A percentile compares a stretch with the other conserved stretches of the same genome.
Conservation (phyloP, 2,113 vertebrate species). For the Carlito syrichta region DNA sequence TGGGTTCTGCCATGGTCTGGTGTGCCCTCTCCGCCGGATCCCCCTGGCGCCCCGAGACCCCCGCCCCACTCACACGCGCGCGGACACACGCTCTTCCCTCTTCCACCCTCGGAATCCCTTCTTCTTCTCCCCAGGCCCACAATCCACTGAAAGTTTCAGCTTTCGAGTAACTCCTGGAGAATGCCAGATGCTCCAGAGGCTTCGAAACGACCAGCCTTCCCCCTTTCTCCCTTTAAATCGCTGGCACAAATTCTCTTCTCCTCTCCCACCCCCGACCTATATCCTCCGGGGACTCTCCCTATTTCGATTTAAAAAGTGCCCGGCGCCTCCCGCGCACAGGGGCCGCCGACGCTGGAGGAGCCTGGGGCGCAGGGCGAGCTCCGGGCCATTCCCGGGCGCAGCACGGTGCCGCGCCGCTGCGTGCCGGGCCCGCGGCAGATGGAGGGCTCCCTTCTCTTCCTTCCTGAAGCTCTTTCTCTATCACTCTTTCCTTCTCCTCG, state of each 20-base stretch:
- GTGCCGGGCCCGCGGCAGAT: background rate
- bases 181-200: background rate
- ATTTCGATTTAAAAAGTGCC: background rate
- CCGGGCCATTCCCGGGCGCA: conserved; percentile 42
- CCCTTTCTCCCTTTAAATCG: background rate
- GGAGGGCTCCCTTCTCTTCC: background rate
- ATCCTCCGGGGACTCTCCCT: background rate
- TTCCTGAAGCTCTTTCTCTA: background rate
- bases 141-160: conserved; percentile 10
- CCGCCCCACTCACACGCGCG: background rate
- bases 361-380: conserved; percentile 13
- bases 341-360: background rate
- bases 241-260: background rate
- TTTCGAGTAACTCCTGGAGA: conserved; percentile 35
- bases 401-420: background rate
- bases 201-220: background rate
- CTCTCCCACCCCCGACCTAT: background rate
- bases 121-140: background rate
- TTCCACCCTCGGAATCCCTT: background rate
- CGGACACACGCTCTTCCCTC: background rate
- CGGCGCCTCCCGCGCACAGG: background rate
- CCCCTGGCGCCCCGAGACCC: background rate
- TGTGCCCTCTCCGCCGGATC: background rate
- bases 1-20: conserved; percentile 34
- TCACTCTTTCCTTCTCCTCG: conserved; percentile 24